phyloP scores from a whole-genome alignment of 2,888 invertebrate species.

The Coelinius sp. region DNA sequence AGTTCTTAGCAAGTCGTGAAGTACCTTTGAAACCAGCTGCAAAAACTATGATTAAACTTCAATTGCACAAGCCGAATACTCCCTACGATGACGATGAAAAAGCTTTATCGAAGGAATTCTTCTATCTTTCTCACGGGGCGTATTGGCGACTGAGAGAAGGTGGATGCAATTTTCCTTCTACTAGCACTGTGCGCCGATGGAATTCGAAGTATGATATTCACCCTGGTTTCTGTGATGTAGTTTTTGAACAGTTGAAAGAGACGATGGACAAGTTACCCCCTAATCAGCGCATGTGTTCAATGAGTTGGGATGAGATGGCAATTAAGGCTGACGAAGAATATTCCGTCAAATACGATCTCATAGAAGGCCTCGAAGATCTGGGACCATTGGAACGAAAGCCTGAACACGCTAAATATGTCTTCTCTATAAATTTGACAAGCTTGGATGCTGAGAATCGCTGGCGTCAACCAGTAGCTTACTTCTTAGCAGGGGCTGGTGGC shows the following conservation, averaged over 20 bases:
- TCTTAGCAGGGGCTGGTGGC: background rate
- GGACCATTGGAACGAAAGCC: conserved; percentile 29
- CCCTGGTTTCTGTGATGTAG: conserved; percentile 37
- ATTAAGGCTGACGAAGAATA: background rate
- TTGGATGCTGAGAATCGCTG: conserved; percentile 35
- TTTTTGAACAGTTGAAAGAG: conserved; percentile 24
- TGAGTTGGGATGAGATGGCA: no score
- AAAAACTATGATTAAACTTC: conserved; percentile 32
- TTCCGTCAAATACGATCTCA: conserved; percentile 31
- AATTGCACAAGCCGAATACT: conserved; percentile 29
- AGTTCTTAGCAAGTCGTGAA: background rate
- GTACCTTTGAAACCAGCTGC: background rate
- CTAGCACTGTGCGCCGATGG: conserved; percentile 41
- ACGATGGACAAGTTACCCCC: conserved; percentile 1
- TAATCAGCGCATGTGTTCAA: no score
- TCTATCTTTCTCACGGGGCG: no score
- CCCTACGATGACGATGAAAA: conserved; percentile 27
- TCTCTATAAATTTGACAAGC: conserved; percentile 38
- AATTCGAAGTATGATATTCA: conserved; percentile 36
- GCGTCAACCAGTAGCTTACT: conserved; percentile 27
- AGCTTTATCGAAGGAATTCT: no score
- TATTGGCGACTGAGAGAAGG: no score
- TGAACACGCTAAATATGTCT: conserved; percentile 21
- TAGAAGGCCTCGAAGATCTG: conserved; percentile 43
- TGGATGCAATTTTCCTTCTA: no score